Evolutionary conservation across 2,797 vertebrate genomes (phyloP).

Genomic region (Hapalemur alaotrensis): DNA sequence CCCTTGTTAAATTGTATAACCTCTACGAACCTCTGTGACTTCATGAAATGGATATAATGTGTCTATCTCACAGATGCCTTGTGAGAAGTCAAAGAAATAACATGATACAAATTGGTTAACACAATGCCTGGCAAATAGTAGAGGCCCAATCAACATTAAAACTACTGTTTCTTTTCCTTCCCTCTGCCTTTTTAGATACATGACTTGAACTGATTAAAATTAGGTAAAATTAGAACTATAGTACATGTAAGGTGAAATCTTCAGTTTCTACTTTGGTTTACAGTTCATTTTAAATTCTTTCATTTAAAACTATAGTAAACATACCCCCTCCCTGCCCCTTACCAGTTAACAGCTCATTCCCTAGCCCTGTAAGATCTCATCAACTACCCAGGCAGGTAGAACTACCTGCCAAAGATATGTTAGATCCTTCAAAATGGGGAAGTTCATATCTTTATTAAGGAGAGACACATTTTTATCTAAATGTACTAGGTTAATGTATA

Average conservation of each 20-base stretch:
- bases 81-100: conserved; percentile 13
- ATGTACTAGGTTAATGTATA: not conserved
- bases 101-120: not conserved
- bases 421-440: not conserved
- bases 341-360: not conserved
- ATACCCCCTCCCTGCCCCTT: fast-evolving
- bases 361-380: not conserved
- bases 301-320: not conserved
- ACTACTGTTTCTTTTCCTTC: not conserved
- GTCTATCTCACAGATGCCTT: not conserved
- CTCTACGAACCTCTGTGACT: not conserved
- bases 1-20: not conserved
- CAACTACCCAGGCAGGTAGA: not conserved
- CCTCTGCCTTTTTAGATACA: conserved; percentile 21
- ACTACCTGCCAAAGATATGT: not conserved
- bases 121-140: not conserved
- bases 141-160: not conserved
- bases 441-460: conserved; percentile 27
- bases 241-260: not conserved
- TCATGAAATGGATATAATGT: not conserved
- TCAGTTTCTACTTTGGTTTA: conserved; percentile 15
- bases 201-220: not conserved
- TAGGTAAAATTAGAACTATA: not conserved
- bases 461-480: not conserved
- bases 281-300: not conserved